These are phyloP conservation scores for Podotricha telesiphe DNA, from an alignment of 2,888 invertebrate species.

Conservation along the genomic window DNA sequence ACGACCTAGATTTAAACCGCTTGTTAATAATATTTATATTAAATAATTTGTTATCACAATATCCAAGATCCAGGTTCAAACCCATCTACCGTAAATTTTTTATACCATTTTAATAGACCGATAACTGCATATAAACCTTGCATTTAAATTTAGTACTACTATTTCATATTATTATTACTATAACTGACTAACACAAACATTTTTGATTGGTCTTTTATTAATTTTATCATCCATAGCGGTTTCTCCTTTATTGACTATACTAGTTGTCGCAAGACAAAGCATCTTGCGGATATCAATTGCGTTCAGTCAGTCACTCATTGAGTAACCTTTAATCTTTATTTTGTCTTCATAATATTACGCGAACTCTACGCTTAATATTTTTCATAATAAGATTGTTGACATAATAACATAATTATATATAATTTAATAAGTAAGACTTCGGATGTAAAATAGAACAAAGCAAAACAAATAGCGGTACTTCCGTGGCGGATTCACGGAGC, in stretches of 20 bases:
- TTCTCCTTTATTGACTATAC: neutral
- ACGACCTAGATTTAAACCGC: too few species aligned
- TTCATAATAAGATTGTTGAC: neutral
- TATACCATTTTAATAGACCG: too few species aligned
- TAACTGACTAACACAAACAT: neutral
- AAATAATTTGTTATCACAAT: neutral
- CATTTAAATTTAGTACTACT: neutral
- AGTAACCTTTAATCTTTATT: too few species aligned
- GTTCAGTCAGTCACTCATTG: too few species aligned
- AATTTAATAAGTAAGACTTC: neutral
- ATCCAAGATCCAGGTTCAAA: neutral
- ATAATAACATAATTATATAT: neutral
- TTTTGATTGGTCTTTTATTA: neutral
- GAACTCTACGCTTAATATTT: neutral
- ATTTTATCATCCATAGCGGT: neutral
- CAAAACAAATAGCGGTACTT: too few species aligned
- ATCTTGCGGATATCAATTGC: neutral
- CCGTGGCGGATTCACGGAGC: constrained; percentile 7
- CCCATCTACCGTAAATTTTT: too few species aligned
- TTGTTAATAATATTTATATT: too few species aligned
- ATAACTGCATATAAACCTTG: neutral
- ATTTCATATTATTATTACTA: neutral
- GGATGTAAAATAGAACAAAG: constrained; percentile 6
- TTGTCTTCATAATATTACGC: neutral
- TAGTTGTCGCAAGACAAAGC: neutral